Conservation (phyloP, 2,888 invertebrate species). For the Campoplex nolae region DNA sequence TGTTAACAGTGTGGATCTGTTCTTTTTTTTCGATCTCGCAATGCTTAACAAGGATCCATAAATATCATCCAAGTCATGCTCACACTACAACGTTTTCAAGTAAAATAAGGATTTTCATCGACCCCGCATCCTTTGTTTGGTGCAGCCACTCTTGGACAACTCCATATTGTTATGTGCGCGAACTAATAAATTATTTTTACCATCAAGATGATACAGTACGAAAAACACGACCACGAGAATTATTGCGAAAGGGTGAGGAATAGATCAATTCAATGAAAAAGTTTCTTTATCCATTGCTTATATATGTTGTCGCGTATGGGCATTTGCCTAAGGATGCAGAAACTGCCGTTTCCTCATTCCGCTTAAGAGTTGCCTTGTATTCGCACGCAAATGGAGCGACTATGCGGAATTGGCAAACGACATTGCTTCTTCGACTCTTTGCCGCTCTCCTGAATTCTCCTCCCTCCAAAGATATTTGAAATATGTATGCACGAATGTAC, state of each 20-base stretch:
- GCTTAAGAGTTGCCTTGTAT: conserved; percentile 16
- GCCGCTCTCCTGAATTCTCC: not conserved
- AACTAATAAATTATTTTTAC: not conserved
- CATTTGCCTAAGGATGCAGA: conserved; percentile 25
- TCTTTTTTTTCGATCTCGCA: too few species aligned
- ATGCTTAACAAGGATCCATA: too few species aligned
- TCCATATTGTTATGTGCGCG: too few species aligned
- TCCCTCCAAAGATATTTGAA: conserved; percentile 23
- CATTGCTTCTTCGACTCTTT: conserved; percentile 36
- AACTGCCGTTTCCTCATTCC: conserved; percentile 30
- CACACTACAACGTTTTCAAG: too few species aligned
- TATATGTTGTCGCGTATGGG: conserved; percentile 10
- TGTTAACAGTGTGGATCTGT: too few species aligned
- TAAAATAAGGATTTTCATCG: too few species aligned
- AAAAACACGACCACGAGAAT: not conserved
- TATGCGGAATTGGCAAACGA: conserved; percentile 56
- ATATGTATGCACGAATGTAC: not conserved
- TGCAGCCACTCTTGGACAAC: too few species aligned
- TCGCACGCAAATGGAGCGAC: conserved; percentile 55
- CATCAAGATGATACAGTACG: too few species aligned
- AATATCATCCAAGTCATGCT: too few species aligned
- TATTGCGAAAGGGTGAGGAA: not conserved
- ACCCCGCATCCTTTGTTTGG: too few species aligned
- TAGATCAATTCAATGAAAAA: conserved; percentile 61
- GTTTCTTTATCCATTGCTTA: conserved; percentile 41